Evolutionary conservation across 1,140 invertebrate species (phyloP).

Genomic region (Coptotermes formosanus): DNA sequence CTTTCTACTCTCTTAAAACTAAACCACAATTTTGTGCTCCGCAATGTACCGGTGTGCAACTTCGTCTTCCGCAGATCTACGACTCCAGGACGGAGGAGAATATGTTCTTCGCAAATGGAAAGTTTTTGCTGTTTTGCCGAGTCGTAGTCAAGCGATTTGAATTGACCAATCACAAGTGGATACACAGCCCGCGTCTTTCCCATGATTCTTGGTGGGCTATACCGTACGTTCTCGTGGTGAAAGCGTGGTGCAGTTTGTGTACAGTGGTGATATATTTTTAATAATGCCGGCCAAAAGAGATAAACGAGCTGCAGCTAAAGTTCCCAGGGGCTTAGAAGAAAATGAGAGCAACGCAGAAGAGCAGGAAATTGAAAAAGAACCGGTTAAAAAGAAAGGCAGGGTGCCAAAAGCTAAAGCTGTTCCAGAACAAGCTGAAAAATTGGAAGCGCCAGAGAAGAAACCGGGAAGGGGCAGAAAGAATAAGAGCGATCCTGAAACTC

Average conservation of each 20-base stretch:
- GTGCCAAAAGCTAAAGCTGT: not conserved
- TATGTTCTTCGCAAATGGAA: not conserved
- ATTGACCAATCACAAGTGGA: not conserved
- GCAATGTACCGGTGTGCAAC: too few relatives aligned
- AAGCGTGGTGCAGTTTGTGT: not conserved
- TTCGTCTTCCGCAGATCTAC: too few relatives aligned
- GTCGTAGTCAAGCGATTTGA: not conserved
- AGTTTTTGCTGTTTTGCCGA: not conserved
- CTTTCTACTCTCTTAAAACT: too few relatives aligned
- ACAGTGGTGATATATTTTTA: not conserved
- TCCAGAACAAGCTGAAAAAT: not conserved
- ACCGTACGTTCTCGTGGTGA: not conserved
- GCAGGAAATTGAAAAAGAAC: not conserved
- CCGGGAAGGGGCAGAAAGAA: not conserved
- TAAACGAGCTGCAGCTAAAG: not conserved
- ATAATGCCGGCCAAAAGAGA: constrained; percentile 20
- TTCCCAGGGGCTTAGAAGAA: not conserved
- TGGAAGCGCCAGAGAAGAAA: not conserved
- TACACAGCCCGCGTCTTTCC: not conserved
- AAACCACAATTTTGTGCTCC: too few relatives aligned
- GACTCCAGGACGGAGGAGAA: too few relatives aligned
- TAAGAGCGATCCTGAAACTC: not conserved
- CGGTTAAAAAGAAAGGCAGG: constrained; percentile 14
- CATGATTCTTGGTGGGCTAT: not conserved
- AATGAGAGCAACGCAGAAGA: not conserved